Evolutionary conservation across 2,888 invertebrate species (phyloP).

Genomic region (Spilosoma lubricipeda): DNA sequence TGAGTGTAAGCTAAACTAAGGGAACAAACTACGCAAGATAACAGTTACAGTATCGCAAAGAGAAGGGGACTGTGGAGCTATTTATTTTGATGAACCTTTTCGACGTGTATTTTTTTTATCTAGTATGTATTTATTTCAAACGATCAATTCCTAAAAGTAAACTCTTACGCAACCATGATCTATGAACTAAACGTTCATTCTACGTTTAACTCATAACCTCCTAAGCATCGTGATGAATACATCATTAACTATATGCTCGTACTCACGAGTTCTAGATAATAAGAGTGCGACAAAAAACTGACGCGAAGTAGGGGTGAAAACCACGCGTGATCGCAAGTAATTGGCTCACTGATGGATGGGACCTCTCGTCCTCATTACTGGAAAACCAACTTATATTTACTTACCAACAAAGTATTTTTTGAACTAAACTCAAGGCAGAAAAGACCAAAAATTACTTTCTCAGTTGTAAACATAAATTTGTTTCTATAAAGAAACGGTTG

Average conservation of each 20-base stretch:
- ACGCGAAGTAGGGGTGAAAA: constrained; percentile 72
- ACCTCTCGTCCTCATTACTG: constrained; percentile 65
- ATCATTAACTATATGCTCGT: constrained; percentile 46
- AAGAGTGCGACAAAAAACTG: constrained; percentile 52
- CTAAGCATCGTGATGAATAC: constrained; percentile 39
- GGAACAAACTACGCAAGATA: no score
- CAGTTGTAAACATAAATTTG: constrained; percentile 25
- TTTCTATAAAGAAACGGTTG: constrained; percentile 55
- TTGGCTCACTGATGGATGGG: constrained; percentile 76
- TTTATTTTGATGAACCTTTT: neutral
- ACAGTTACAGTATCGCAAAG: no score
- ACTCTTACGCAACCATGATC: neutral
- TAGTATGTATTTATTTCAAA: neutral
- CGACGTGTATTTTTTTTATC: no score
- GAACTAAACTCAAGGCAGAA: constrained; percentile 16
- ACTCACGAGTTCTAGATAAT: constrained; percentile 55
- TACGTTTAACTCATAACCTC: neutral
- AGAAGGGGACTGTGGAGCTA: no score
- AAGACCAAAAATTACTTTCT: constrained; percentile 14
- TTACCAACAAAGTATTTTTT: constrained; percentile 13
- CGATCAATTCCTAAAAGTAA: neutral
- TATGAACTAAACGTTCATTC: neutral
- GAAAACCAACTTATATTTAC: constrained; percentile 53
- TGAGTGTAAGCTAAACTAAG: no score
- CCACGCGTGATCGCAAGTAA: constrained; percentile 81